These are phyloP conservation scores for Callimorpha dominula DNA, from an alignment of 2,888 invertebrate species.

Conservation along the genomic window DNA sequence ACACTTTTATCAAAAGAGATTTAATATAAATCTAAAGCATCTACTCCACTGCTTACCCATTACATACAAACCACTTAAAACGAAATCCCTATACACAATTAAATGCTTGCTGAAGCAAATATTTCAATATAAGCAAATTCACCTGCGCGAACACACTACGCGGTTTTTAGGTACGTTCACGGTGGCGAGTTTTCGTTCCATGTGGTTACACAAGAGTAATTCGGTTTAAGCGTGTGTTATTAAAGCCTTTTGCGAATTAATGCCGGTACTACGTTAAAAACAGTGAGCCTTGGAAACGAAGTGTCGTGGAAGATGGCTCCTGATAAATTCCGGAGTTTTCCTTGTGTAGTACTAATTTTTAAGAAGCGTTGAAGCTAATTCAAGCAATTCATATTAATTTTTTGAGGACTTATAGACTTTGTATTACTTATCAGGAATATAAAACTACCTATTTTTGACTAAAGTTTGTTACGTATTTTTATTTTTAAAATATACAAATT, in stretches of 20 bases:
- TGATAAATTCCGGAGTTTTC: not conserved
- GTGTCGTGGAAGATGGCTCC: not conserved
- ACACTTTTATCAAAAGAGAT: constrained; percentile 14
- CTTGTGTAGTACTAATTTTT: not conserved
- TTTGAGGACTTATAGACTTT: too few relatives aligned
- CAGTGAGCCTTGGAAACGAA: not conserved
- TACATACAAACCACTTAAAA: constrained; percentile 27
- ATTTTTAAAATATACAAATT: too few relatives aligned
- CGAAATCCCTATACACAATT: constrained; percentile 36
- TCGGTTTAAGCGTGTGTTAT: constrained; percentile 37
- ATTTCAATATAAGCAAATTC: constrained; percentile 48
- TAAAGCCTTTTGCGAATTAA: constrained; percentile 18
- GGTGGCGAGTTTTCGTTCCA: constrained; percentile 39
- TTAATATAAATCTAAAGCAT: constrained; percentile 10
- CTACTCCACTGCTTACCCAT: constrained; percentile 1
- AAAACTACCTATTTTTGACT: too few relatives aligned
- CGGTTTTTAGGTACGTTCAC: constrained; percentile 36
- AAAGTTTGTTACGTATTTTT: too few relatives aligned
- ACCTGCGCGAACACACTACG: constrained; percentile 45
- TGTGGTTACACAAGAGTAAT: constrained; percentile 44
- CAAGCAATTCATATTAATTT: too few relatives aligned
- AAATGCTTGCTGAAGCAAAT: constrained; percentile 37
- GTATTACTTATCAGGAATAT: too few relatives aligned
- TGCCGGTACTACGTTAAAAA: not conserved
- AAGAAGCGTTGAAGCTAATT: too few relatives aligned